These are phyloP conservation scores for Phalacrocorax brasilianus DNA, from an alignment of 2,113 vertebrate species.

Conservation along the genomic window DNA sequence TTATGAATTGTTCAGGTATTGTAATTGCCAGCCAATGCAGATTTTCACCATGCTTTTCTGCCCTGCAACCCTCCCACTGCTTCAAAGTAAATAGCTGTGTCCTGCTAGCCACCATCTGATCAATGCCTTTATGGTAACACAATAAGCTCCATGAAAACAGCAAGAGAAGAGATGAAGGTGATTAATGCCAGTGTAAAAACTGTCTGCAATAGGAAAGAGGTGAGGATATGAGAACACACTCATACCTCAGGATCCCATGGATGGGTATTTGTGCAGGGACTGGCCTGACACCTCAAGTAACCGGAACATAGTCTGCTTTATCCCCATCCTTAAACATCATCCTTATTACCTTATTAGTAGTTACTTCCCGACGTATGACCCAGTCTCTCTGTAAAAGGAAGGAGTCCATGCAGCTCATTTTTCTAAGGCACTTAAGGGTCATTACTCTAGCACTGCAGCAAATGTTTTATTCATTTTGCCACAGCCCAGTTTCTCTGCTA, in stretches of 20 bases:
- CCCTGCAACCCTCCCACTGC: neutral
- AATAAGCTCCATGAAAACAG: neutral
- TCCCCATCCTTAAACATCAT: neutral
- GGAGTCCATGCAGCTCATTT: constrained; percentile 51
- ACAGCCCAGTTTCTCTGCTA: constrained; percentile 57
- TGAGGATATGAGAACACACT: neutral
- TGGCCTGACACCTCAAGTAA: neutral
- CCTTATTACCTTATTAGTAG: constrained; percentile 31
- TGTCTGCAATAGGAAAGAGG: neutral
- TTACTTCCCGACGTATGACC: neutral
- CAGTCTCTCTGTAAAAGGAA: constrained; percentile 20
- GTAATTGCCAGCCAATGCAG: constrained; percentile 31
- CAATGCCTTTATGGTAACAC: constrained; percentile 43
- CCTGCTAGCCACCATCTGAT: constrained; percentile 50
- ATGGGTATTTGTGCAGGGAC: neutral
- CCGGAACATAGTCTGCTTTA: neutral
- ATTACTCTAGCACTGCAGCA: constrained; percentile 67
- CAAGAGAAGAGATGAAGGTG: constrained; percentile 34
- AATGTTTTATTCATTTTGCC: constrained; percentile 77
- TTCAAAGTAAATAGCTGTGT: constrained; percentile 62
- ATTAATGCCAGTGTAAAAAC: constrained; percentile 31
- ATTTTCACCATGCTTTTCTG: constrained; percentile 23
- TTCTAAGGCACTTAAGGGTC: constrained; percentile 71
- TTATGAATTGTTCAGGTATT: constrained; percentile 47
- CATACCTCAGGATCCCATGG: neutral